A percentile compares a stretch with the other conserved stretches of the same genome.
Evolutionary conservation across 2,888 invertebrate genomes (phyloP).

Genomic region (Latrodectus hesperus): DNA sequence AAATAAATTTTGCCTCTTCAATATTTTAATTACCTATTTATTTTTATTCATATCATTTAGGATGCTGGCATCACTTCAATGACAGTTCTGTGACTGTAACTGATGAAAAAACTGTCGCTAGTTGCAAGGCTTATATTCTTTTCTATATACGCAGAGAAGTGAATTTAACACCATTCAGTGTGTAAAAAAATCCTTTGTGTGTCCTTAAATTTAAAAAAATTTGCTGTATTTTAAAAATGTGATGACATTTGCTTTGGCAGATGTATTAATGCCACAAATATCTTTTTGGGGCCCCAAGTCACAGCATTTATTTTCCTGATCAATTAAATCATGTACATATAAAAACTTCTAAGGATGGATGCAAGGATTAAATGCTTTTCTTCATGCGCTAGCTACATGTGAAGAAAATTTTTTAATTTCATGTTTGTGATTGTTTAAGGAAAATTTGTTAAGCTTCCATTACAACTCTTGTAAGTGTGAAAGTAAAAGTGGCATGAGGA

Average conservation of each 20-base stretch:
- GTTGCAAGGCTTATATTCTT: conserved; percentile 88
- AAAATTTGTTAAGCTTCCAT: too few species aligned
- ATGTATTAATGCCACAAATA: background rate
- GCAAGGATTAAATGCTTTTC: too few species aligned
- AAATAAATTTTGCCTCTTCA: too few species aligned
- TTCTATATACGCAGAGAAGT: conserved; percentile 86
- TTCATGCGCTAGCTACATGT: too few species aligned
- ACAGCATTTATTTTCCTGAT: background rate
- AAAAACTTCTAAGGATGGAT: too few species aligned
- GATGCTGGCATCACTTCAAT: conserved; percentile 90
- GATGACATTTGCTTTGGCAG: background rate
- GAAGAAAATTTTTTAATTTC: too few species aligned
- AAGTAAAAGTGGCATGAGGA: too few species aligned
- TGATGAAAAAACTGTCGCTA: conserved; percentile 81
- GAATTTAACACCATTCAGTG: conserved; percentile 70
- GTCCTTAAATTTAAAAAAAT: background rate
- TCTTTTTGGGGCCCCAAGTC: background rate
- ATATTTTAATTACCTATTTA: too few species aligned
- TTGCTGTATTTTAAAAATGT: background rate
- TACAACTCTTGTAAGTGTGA: too few species aligned
- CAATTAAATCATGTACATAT: too few species aligned
- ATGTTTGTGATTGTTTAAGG: too few species aligned
- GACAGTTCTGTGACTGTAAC: conserved; percentile 86
- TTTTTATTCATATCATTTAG: conserved; percentile 68
- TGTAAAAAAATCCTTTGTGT: conserved; percentile 42